Evolutionary conservation across 2,888 invertebrate genomes (phyloP).

Genomic region (Coremacera marginata): DNA sequence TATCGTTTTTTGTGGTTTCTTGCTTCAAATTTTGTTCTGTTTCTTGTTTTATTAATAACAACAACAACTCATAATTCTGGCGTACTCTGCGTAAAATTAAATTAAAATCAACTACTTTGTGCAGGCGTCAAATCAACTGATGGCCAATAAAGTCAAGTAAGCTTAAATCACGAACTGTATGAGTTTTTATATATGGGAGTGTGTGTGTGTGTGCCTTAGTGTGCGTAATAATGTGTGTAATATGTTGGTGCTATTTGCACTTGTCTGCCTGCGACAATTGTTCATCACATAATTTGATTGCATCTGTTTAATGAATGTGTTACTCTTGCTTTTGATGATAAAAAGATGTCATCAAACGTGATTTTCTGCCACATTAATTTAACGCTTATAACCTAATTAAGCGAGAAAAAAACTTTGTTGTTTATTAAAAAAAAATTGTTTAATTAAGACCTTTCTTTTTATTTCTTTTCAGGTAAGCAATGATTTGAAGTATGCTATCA

Average conservation of each 20-base stretch:
- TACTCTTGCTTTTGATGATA: neutral
- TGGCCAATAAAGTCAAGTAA: neutral
- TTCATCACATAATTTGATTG: neutral
- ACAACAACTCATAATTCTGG: neutral
- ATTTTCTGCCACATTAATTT: slow-evolving; percentile 5
- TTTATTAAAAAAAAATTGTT: neutral
- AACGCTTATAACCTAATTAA: no score
- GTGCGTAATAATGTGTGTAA: neutral
- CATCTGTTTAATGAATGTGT: neutral
- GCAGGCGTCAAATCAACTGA: slow-evolving; percentile 11
- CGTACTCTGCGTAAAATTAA: slow-evolving; percentile 18
- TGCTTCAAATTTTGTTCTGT: neutral
- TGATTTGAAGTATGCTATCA: neutral
- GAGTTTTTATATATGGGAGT: neutral
- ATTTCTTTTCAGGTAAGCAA: neutral
- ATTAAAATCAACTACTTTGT: slow-evolving; percentile 26
- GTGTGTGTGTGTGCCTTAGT: no score
- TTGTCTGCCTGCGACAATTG: neutral
- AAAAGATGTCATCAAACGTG: neutral
- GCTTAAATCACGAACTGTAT: slow-evolving; percentile 15
- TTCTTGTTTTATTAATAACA: neutral
- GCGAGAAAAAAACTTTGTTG: no score
- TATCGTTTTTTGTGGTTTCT: neutral
- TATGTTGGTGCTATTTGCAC: neutral
- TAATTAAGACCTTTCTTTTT: neutral